Base-by-base conservation (phyloP, 2,888 invertebrate genomes). In the Papilio protenor region DNA sequence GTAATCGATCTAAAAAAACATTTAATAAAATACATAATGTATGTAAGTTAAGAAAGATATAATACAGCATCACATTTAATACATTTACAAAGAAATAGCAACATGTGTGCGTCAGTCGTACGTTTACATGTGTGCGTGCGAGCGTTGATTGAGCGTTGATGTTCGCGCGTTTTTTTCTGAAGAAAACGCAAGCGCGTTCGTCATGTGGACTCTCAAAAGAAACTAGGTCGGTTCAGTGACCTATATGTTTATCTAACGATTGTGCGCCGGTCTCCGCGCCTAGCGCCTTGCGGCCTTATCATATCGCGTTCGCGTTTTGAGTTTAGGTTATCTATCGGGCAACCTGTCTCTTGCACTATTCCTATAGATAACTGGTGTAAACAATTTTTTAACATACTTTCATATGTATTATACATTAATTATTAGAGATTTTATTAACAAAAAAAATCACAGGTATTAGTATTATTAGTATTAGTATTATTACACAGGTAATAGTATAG, bases 151-250 rank as follows among this genome's bases (percentile, higher is more conserved):
- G 77, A 70, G 78, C 75, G 88, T 87, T 85, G 83, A 82, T 84
- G 83, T 83, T 84, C 85, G 85, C 82, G 83, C 82, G 84, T 85
- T 83, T 91, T 92, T 93, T 92, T n/a, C 12, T 91, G 87, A 88
- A 87, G 87, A 89, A 92, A 91, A 87, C 88, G 81, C 90, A 86
- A 89, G 89, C 90, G 89, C 89, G 83, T 84, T 81, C 80, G 82
- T 85, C 84, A 89, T 86, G 85, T 86, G 84, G 84, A 85, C 85
- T 88, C 85, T 87, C 85, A 79, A 85, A 86, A 82, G 86, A 91
- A 94, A 92, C 92, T 94, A 85, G 94, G 94, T 94, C 94, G 93
- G 94, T 94, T 94, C 94, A 94, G 89, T 92, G 94, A 93, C 94
- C 94, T 88, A 94, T 94, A 92, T 94, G 94, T 94, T 94, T 94